A percentile compares a stretch with the other conserved stretches of the same genome.
These are phyloP conservation scores for Paradoxurus hermaphroditus DNA, from an alignment of 2,113 vertebrate species.

Conservation along the genomic window DNA sequence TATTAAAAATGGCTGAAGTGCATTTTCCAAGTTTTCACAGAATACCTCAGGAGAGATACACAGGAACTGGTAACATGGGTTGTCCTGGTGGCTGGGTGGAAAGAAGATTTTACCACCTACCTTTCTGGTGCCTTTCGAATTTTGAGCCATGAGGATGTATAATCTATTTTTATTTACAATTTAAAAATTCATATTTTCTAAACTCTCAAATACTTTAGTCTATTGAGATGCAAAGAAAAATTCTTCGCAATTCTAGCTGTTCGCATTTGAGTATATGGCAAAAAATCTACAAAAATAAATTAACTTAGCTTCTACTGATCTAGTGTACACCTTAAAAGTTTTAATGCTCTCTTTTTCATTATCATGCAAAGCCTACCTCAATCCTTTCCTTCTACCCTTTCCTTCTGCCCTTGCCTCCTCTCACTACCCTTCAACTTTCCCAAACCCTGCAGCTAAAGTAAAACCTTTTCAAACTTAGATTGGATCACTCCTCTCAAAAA, in stretches of 20 bases:
- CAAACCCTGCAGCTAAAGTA: background rate
- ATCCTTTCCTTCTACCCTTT: background rate
- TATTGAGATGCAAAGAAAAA: background rate
- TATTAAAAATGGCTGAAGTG: background rate
- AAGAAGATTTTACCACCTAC: background rate
- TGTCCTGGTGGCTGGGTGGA: background rate
- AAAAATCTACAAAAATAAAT: background rate
- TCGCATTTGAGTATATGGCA: background rate
- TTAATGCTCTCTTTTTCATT: background rate
- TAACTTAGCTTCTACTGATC: background rate
- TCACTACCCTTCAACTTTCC: background rate
- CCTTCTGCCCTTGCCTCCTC: background rate
- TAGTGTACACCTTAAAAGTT: background rate
- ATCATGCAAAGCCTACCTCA: background rate
- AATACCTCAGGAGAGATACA: background rate
- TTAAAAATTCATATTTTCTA: background rate
- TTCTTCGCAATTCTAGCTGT: background rate
- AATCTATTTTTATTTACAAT: background rate
- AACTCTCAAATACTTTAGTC: background rate
- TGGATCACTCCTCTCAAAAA: background rate
- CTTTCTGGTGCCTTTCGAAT: background rate
- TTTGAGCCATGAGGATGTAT: background rate
- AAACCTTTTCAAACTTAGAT: background rate
- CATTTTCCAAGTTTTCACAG: background rate
- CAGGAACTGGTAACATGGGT: background rate